Evolutionary conservation across 2,113 vertebrate genomes (phyloP), one percentile per base, ranked within the genome.

Genomic region (Gopherus evgoodei): DNA sequence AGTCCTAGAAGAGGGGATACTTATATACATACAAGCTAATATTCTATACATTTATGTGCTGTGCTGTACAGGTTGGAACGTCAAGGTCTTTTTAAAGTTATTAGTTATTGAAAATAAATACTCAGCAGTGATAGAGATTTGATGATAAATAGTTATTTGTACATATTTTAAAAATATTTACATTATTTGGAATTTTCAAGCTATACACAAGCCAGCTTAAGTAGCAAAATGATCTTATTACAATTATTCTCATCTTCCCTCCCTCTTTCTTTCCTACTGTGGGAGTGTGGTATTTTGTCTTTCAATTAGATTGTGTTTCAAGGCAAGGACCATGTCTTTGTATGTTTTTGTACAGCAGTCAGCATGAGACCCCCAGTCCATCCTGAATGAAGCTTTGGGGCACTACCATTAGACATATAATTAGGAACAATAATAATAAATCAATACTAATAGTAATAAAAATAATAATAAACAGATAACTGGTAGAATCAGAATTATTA

Each of bases 181-280:
- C 81, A 72, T 76, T 88, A 92, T 78, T 56, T 91, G 52, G 27
- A 75, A 87, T 21, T 80, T 49, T 2, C 3, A 88, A 92, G 86
- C 9, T 56, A 53, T 4, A 62, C 4, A 21, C 42, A 78, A 54
- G 35, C 5, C 11, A 11, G 76, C n/a, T 44, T 87, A 83, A 57
- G 6, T 7, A 1, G 6, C 42, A 59, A 29, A 24, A 56, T 57
- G 13, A 57, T 42, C 52, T 83, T 56, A 16, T 83, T 24, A 54
- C 38, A 57, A 4, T 38, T 79, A 11, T 25, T 6, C 22, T 78
- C 44, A n/a, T 4, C 0, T 22, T 4, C 50, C 27, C 83, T 52
- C 62, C 49, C 14, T 5, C 21, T 0, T 21, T 78, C 19, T 90
- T 79, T 31, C 21, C 62, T 75, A 87, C 91, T 19, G 17, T 5